Conservation (phyloP, 1,140 invertebrate species). For the Drosophila virilis region DNA sequence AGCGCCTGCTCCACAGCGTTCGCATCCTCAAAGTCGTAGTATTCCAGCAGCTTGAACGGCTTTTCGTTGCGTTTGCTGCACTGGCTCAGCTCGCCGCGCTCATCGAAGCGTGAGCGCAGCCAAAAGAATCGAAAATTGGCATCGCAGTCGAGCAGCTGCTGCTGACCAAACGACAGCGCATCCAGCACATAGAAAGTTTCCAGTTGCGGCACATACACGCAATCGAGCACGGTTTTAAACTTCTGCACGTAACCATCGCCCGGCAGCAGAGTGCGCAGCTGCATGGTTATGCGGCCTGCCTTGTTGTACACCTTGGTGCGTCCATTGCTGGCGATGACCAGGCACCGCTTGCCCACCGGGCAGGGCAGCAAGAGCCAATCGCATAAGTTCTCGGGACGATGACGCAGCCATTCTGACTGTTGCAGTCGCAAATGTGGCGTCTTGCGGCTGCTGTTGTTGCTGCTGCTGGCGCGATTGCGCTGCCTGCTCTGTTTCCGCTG, state of each 20-base stretch:
- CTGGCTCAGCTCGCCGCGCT: constrained; percentile 40
- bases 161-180: constrained; percentile 92
- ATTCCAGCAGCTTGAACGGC: constrained; percentile 51
- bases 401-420: constrained; percentile 95
- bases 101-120: constrained; percentile 70
- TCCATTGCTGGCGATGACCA: constrained; percentile 91
- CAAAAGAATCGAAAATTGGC: constrained; percentile 83
- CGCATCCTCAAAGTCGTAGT: constrained; percentile 65
- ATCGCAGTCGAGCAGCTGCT: constrained; percentile 92
- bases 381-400: constrained; percentile 90
- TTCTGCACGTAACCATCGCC: constrained; percentile 87
- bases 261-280: constrained; percentile 89
- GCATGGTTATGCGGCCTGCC: constrained; percentile 87
- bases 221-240: constrained; percentile 89
- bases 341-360: constrained; percentile 91
- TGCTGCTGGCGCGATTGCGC: constrained; percentile 16
- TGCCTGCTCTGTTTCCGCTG: constrained; percentile 19
- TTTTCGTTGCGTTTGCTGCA: constrained; percentile 54
- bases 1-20: constrained; percentile 45
- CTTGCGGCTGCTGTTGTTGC: constrained; percentile 21
- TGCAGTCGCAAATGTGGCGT: constrained; percentile 44
- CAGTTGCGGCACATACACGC: constrained; percentile 88
- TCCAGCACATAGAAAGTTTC: constrained; percentile 92
- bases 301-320: constrained; percentile 90
- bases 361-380: constrained; percentile 94